These are phyloP conservation scores for Andrena trimmerana DNA, from an alignment of 2,888 invertebrate species.

Conservation along the genomic window DNA sequence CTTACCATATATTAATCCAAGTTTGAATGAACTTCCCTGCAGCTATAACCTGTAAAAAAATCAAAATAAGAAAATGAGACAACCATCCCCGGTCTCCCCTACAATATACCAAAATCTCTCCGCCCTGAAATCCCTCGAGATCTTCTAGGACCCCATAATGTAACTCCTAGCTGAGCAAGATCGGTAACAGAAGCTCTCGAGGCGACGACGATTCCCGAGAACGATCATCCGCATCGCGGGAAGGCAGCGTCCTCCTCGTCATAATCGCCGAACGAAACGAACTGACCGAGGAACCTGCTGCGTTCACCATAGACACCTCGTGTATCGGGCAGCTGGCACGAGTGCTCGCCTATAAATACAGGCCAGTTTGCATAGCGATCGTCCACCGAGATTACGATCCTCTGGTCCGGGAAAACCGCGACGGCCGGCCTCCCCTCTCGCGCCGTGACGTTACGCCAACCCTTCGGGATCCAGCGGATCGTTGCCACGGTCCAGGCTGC, in stretches of 20 bases:
- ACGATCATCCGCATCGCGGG: slow-evolving; percentile 69
- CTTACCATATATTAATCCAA: too few relatives aligned
- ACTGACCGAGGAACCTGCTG: slow-evolving; percentile 35
- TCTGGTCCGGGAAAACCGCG: slow-evolving; percentile 41
- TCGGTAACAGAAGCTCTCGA: neutral
- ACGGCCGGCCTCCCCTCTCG: neutral
- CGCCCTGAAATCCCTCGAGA: too few relatives aligned
- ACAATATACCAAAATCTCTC: neutral
- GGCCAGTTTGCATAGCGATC: slow-evolving; percentile 60
- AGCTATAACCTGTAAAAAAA: too few relatives aligned
- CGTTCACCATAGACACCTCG: slow-evolving; percentile 35
- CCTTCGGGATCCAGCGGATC: slow-evolving; percentile 5
- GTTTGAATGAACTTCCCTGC: too few relatives aligned
- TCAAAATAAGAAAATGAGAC: too few relatives aligned
- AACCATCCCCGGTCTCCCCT: neutral
- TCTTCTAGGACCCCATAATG: too few relatives aligned
- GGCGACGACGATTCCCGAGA: slow-evolving; percentile 72
- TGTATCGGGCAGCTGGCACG: slow-evolving; percentile 40
- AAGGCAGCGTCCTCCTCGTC: slow-evolving; percentile 26
- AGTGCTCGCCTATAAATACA: slow-evolving; percentile 68
- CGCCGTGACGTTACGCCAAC: neutral
- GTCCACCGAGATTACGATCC: slow-evolving; percentile 55
- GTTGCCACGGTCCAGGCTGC: neutral
- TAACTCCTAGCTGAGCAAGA: neutral
- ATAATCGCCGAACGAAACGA: slow-evolving; percentile 52